phyloP scores from a whole-genome alignment of 2,113 vertebrate genomes.

The Corythaeola cristata region DNA sequence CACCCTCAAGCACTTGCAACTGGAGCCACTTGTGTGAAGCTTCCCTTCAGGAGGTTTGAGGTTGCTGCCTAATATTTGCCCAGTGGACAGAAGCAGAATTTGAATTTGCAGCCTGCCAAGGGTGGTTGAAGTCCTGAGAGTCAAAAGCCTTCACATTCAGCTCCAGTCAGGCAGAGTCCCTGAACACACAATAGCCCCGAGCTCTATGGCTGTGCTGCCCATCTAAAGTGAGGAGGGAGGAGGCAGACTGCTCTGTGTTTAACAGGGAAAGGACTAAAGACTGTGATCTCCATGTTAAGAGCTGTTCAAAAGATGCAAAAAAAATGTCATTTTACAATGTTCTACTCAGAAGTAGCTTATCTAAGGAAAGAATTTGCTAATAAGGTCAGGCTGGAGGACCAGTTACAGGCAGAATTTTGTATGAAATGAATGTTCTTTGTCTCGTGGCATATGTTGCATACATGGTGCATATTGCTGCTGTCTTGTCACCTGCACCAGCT shows the following conservation, averaged over 20 bases:
- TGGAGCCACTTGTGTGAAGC: background rate
- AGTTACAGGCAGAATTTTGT: background rate
- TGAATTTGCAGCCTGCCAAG: background rate
- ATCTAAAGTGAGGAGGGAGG: background rate
- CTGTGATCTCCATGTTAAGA: background rate
- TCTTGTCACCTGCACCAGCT: background rate
- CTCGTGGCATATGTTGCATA: background rate
- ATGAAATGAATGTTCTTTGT: background rate
- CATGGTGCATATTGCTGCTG: background rate
- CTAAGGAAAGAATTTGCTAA: background rate
- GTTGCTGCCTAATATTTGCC: background rate
- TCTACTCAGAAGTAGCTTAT: background rate
- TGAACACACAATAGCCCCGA: accelerated
- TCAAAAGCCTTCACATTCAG: background rate
- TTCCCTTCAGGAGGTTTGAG: background rate
- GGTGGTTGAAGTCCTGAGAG: background rate
- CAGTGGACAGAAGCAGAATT: background rate
- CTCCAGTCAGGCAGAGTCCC: background rate
- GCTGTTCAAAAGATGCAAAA: background rate
- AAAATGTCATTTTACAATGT: background rate
- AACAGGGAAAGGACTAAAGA: background rate
- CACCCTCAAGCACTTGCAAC: background rate
- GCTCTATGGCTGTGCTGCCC: background rate
- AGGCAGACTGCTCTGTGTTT: background rate
- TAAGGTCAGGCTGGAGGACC: background rate